Evolutionary conservation across 2,113 vertebrate genomes (phyloP).

Genomic region (Coturnix japonica): DNA sequence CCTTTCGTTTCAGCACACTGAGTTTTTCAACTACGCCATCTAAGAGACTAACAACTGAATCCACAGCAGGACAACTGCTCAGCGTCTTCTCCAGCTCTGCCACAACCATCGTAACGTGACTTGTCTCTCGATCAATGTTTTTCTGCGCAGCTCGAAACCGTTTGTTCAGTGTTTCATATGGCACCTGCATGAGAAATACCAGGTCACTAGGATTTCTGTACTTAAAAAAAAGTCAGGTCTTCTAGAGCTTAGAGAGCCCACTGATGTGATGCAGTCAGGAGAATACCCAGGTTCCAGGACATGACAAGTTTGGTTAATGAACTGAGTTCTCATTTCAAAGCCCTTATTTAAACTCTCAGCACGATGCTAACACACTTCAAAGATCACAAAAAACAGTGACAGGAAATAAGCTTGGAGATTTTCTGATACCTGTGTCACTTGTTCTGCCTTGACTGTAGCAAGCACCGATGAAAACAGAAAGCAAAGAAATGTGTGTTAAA

Average conservation of each 20-base stretch:
- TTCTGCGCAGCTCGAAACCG: slow-evolving; percentile 97
- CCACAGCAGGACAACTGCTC: slow-evolving; percentile 93
- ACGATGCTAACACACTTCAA: neutral
- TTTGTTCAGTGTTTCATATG: slow-evolving; percentile 98
- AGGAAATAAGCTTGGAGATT: neutral
- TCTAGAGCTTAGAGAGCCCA: neutral
- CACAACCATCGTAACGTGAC: slow-evolving; percentile 98
- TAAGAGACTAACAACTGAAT: slow-evolving; percentile 95
- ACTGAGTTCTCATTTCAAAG: neutral
- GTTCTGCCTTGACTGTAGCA: neutral
- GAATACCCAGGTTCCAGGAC: neutral
- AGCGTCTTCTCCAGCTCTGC: slow-evolving; percentile 97
- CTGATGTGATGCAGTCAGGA: neutral
- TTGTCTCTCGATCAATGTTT: slow-evolving; percentile 96
- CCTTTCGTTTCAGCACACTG: slow-evolving; percentile 96
- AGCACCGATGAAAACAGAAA: neutral
- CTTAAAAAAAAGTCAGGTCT: neutral
- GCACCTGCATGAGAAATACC: slow-evolving; percentile 80
- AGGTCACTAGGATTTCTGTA: neutral
- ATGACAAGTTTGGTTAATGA: neutral
- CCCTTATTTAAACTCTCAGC: neutral
- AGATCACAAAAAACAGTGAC: neutral
- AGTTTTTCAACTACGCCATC: slow-evolving; percentile 98
- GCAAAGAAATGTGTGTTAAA: neutral
- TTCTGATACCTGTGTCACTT: neutral